Evolutionary conservation across 1,140 invertebrate species (phyloP), one percentile per base, ranked within the genome.

Genomic region (Papilio polyxenes): DNA sequence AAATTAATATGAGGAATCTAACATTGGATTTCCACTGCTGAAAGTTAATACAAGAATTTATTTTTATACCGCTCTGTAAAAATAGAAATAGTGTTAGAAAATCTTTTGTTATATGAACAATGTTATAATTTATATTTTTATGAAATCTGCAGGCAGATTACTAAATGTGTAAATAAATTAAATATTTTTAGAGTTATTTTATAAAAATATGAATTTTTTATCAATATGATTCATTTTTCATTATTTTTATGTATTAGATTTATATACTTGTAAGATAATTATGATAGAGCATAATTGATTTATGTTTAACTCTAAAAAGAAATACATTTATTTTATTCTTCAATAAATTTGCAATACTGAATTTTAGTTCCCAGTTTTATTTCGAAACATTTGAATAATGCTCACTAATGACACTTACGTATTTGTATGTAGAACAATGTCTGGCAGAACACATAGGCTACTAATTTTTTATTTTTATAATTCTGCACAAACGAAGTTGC

Each of bases 221-320:
- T 31, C 23, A 31, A 65, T 31, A 6, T 9, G 20, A 62, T 23
- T 62, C 8, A 62, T 62, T 62, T 23, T 62, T 62, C 17, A 62
- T 23, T 20, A 4, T 62, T 62, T 62, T n/a, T 31, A 31, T 31
- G 23, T 31, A 31, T 31, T 31, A 31, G 0, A n/a, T 59, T n/a
- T 23, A 62, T 51, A 11, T 20, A 62, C 76, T 48, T 65, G n/a
- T 65, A 65, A 48, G 51, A 48, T 75, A n/a, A 49, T 75, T 51
- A 88, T 86, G 84, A 80, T 65, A 48, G 75, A 84, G 80, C 83
- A 86, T 87, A 88, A 85, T 85, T 85, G 51, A 48, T 48, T 9
- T 75, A 5, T 82, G 75, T 82, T 40, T 53, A 62, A 2, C 59
- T 62, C 59, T 20, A 23, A 20, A n/a, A 62, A 62, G 59, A 8